Conservation (phyloP, 2,797 vertebrate genomes). For the Eleutherodactylus coqui region DNA sequence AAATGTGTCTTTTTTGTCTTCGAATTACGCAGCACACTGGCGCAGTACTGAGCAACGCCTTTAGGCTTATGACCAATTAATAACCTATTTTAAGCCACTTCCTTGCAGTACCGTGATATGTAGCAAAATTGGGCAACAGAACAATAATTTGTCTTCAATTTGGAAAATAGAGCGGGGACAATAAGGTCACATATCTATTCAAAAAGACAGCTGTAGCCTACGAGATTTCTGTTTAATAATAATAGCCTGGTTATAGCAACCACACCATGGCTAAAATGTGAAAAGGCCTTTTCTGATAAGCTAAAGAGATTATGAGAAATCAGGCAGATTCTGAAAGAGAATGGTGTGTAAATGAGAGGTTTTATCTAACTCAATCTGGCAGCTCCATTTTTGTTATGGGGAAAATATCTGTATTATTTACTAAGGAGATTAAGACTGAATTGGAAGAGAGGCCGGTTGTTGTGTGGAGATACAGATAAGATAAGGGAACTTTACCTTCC, state of each 20-base stretch:
- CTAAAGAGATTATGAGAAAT: constrained; percentile 85
- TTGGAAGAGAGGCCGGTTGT: constrained; percentile 97
- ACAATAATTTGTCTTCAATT: constrained; percentile 69
- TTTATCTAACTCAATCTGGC: constrained; percentile 85
- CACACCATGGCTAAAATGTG: constrained; percentile 74
- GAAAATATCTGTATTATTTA: constrained; percentile 99
- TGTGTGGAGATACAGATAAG: constrained; percentile 98
- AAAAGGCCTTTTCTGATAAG: constrained; percentile 82
- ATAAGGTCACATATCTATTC: constrained; percentile 70
- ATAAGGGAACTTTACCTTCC: constrained; percentile 87
- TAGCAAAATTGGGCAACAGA: constrained; percentile 69
- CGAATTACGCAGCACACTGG: constrained; percentile 33
- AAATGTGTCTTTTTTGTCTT: constrained; percentile 33
- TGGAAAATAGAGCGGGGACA: constrained; percentile 67
- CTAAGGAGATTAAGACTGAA: constrained; percentile 97
- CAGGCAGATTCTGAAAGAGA: constrained; percentile 82
- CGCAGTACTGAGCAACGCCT: constrained; percentile 6
- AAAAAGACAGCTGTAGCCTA: constrained; percentile 75
- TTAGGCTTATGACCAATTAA: constrained; percentile 65
- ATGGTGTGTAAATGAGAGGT: constrained; percentile 87
- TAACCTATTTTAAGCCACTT: constrained; percentile 63
- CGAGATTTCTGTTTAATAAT: constrained; percentile 79
- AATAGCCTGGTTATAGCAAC: constrained; percentile 78
- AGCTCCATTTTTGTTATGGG: constrained; percentile 84
- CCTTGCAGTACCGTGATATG: constrained; percentile 68